Percentiles rank a stretch among this genome's conserved stretches.
Evolutionary conservation across 2,113 vertebrate genomes (phyloP).

Genomic region (Clarias macrocephalus): DNA sequence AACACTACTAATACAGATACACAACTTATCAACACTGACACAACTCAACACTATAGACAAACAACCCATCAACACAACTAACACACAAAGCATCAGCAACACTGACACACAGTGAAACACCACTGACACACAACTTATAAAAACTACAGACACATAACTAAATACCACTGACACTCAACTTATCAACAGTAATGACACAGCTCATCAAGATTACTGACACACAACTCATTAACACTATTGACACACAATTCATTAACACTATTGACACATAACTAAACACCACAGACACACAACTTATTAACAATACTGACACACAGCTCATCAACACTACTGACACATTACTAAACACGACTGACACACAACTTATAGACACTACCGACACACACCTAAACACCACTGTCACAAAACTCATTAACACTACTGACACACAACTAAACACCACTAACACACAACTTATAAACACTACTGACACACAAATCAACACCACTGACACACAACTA

Average conservation of each 20-base stretch:
- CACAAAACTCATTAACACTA: not conserved
- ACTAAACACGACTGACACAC: not conserved
- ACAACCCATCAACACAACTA: not conserved
- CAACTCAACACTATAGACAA: too few species aligned
- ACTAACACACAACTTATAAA: not conserved
- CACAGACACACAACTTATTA: not conserved
- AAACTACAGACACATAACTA: too few species aligned
- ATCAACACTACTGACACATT: not conserved
- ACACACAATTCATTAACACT: not conserved
- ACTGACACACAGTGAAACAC: not conserved
- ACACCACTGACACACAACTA: too few species aligned
- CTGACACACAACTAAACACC: not conserved
- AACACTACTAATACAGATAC: not conserved
- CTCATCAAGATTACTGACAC: not conserved
- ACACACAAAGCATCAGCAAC: not conserved
- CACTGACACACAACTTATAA: not conserved
- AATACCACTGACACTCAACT: too few species aligned
- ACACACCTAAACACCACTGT: not conserved
- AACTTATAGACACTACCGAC: not conserved
- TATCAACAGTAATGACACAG: not conserved
- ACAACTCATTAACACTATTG: not conserved
- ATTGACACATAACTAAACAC: not conserved
- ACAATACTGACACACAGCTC: not conserved
- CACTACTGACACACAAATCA: too few species aligned
- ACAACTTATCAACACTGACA: not conserved